A percentile compares a stretch with the other conserved stretches of the same genome.
Conservation (phyloP, 2,888 invertebrate genomes). For the Philhelius pedissequus region DNA sequence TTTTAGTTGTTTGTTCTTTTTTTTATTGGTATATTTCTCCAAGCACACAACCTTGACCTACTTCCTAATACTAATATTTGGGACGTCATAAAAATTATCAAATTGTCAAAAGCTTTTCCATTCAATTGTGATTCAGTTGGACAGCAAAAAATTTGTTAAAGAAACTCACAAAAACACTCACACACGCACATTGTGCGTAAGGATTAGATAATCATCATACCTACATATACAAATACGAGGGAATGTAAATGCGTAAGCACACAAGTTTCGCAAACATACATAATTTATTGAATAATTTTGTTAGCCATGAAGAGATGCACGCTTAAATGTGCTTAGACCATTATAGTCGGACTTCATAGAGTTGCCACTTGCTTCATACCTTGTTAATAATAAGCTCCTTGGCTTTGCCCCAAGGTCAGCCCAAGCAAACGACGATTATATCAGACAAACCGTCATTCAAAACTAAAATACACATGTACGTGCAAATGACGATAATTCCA, state of each 20-base stretch:
- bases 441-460: constrained; percentile 57
- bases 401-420: constrained; percentile 65
- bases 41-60: constrained; percentile 20
- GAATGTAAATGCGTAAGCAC: background rate
- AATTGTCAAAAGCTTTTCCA: background rate
- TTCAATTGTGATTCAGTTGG: constrained; percentile 2
- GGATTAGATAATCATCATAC: background rate
- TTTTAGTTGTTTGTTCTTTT: background rate
- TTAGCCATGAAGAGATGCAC: constrained; percentile 23
- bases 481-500: constrained; percentile 35
- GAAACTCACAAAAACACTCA: background rate
- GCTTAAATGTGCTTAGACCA: constrained; percentile 35
- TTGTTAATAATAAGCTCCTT: constrained; percentile 64
- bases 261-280: constrained; percentile 43
- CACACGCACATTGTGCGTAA: background rate
- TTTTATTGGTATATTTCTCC: background rate
- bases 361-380: constrained; percentile 54
- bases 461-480: background rate
- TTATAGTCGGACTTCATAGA: background rate
- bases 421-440: constrained; percentile 38
- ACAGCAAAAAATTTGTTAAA: background rate
- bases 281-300: constrained; percentile 56
- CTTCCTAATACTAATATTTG: constrained; percentile 4
- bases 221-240: constrained; percentile 1
- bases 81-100: background rate